Evolutionary conservation across 1,140 invertebrate genomes (phyloP).

Genomic region (Bombus cullumanus): DNA sequence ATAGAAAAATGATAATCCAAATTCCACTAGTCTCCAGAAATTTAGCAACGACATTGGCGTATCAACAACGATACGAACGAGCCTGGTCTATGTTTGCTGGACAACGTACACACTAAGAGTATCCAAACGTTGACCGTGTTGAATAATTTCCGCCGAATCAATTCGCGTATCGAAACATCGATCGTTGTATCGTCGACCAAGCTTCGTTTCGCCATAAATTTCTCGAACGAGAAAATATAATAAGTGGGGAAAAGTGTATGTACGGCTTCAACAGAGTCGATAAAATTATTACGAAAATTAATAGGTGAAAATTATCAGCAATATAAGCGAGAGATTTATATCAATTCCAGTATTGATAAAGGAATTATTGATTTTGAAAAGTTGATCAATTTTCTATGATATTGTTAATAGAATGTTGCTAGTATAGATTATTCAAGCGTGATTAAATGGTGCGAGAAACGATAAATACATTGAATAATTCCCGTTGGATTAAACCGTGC

Average conservation of each 20-base stretch:
- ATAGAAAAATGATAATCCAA: too few species aligned
- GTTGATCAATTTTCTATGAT: too few species aligned
- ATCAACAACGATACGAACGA: constrained; percentile 18
- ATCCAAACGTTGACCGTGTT: constrained; percentile 25
- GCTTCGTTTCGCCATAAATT: background rate
- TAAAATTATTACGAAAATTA: too few species aligned
- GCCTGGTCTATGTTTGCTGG: constrained; percentile 12
- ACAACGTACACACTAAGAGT: background rate
- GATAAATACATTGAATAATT: background rate
- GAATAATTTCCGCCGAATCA: constrained; percentile 51
- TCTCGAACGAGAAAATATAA: background rate
- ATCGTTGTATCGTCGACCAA: background rate
- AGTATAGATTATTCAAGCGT: too few species aligned
- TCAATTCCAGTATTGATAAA: too few species aligned
- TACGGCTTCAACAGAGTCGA: too few species aligned
- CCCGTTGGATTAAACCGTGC: background rate
- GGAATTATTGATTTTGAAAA: too few species aligned
- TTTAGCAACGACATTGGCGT: background rate
- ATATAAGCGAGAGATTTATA: too few species aligned
- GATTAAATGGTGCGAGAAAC: background rate
- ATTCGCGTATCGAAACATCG: constrained; percentile 19
- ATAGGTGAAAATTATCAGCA: too few species aligned
- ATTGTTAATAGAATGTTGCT: too few species aligned
- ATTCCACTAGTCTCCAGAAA: background rate
- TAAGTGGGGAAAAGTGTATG: background rate